A percentile compares a stretch with the other conserved stretches of the same genome.
Evolutionary conservation across 2,888 invertebrate genomes (phyloP).

Genomic region (Hoplodrina ambigua): DNA sequence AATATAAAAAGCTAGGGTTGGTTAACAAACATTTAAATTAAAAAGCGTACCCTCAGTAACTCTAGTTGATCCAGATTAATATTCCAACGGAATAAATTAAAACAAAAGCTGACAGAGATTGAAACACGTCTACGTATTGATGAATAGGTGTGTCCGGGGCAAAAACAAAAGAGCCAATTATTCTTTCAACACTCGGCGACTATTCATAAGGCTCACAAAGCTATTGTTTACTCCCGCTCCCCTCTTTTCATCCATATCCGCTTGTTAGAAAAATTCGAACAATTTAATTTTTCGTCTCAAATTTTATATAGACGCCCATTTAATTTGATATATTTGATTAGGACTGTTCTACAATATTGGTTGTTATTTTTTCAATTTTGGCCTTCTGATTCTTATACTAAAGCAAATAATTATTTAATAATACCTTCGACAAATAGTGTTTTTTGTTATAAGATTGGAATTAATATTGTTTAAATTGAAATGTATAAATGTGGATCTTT

Average conservation of each 20-base stretch:
- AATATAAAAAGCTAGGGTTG: constrained; percentile 1
- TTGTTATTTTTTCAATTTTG: constrained; percentile 11
- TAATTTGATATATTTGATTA: constrained; percentile 35
- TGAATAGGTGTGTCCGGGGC: constrained; percentile 52
- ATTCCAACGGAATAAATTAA: constrained; percentile 55
- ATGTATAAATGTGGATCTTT: too few relatives aligned
- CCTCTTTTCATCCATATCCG: constrained; percentile 46
- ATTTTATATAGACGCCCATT: constrained; percentile 33
- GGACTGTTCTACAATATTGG: neutral
- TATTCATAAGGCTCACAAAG: constrained; percentile 64
- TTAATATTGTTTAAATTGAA: too few relatives aligned
- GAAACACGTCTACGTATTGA: constrained; percentile 63
- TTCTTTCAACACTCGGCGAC: constrained; percentile 70
- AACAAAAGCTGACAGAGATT: constrained; percentile 66
- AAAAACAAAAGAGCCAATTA: constrained; percentile 64
- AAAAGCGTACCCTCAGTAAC: constrained; percentile 24
- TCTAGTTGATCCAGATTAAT: constrained; percentile 63
- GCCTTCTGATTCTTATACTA: constrained; percentile 3
- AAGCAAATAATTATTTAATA: neutral
- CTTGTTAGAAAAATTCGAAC: constrained; percentile 53
- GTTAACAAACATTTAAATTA: constrained; percentile 9
- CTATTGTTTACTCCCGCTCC: constrained; percentile 63
- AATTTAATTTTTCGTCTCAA: constrained; percentile 50
- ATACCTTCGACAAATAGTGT: too few relatives aligned
- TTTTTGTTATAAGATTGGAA: too few relatives aligned